phyloP scores from a whole-genome alignment of 2,888 invertebrate species.

The Acanthosepion esculentum region DNA sequence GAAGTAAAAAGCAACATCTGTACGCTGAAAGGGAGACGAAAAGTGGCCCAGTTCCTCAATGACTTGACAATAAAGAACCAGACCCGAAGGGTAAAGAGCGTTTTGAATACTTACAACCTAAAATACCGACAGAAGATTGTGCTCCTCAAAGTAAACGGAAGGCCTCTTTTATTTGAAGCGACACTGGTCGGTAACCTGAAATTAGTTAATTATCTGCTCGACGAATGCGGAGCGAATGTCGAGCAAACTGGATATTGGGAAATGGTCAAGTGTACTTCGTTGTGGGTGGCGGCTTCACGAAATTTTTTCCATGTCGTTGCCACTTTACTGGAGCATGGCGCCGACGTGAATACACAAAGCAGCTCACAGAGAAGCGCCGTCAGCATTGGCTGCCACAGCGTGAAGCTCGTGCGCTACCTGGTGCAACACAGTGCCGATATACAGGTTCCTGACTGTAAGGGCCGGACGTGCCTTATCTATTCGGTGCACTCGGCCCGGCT shows the following conservation, averaged over 20 bases:
- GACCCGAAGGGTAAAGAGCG: background rate
- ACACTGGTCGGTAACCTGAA: background rate
- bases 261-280: background rate
- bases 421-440: conserved; percentile 1
- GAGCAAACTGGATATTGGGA: background rate
- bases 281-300: background rate
- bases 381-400: background rate
- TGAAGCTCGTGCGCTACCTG: background rate
- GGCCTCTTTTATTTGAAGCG: conserved; percentile 21
- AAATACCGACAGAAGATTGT: conserved; percentile 24
- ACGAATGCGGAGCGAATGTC: conserved; percentile 3
- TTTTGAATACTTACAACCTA: background rate
- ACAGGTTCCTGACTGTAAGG: background rate
- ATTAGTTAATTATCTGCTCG: conserved; percentile 8
- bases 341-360: background rate
- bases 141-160: background rate
- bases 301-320: background rate
- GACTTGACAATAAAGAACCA: background rate
- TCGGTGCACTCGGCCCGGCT: background rate
- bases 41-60: background rate
- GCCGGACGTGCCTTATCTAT: background rate
- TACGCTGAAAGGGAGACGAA: conserved; percentile 34
- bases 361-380: background rate
- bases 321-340: background rate
- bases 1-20: background rate